Evolutionary conservation across 2,888 invertebrate species (phyloP).

Genomic region (Drosophila paramelanica): DNA sequence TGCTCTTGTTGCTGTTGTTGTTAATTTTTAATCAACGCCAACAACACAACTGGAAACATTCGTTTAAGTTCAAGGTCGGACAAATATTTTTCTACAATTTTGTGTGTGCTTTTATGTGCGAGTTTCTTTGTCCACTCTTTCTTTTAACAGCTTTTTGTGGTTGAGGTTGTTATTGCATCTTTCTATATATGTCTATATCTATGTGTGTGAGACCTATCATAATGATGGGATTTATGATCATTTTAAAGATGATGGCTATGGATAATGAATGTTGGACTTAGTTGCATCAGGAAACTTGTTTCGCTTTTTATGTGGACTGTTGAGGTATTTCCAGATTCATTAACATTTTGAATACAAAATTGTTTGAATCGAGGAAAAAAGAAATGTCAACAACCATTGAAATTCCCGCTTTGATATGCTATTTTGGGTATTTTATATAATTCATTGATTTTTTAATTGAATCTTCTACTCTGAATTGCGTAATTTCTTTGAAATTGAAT

Average conservation of each 20-base stretch:
- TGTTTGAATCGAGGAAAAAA: slow-evolving; percentile 14
- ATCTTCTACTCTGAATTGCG: too few relatives aligned
- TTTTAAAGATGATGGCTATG: slow-evolving; percentile 10
- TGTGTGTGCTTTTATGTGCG: slow-evolving; percentile 17
- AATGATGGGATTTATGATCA: slow-evolving; percentile 8
- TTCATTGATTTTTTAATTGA: slow-evolving; percentile 7
- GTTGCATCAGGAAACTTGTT: slow-evolving; percentile 44
- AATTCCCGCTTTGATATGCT: slow-evolving; percentile 13
- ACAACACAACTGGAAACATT: slow-evolving; percentile 45
- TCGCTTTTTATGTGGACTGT: slow-evolving; percentile 10
- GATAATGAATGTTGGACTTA: slow-evolving; percentile 7
- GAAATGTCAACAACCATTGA: slow-evolving; percentile 11
- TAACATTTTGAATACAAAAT: slow-evolving; percentile 29
- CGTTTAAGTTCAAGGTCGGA: slow-evolving; percentile 75
- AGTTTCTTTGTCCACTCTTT: slow-evolving; percentile 23
- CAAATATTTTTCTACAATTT: slow-evolving; percentile 54
- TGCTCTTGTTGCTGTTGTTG: not conserved
- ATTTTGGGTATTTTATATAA: slow-evolving; percentile 12
- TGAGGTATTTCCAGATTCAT: slow-evolving; percentile 49
- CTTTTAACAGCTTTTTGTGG: slow-evolving; percentile 31
- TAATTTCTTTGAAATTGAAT: not conserved
- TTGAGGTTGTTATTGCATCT: slow-evolving; percentile 17
- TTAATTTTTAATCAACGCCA: slow-evolving; percentile 51
- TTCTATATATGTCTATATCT: slow-evolving; percentile 9
- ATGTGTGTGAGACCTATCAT: not conserved